Base-by-base conservation (phyloP, 1,140 invertebrate species). In the Diachasma alloeum region DNA sequence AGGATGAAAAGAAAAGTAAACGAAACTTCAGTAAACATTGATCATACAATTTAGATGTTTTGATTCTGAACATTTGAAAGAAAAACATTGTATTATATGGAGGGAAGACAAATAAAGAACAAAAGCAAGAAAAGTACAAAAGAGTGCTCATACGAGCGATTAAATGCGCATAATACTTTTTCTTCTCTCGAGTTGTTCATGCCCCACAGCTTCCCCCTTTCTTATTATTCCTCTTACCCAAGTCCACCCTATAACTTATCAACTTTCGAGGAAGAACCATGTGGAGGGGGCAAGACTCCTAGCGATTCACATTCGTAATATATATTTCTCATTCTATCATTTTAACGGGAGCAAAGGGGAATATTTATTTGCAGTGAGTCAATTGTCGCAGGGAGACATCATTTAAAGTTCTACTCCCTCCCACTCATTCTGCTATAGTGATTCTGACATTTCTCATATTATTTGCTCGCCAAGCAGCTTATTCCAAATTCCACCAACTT, bases 341-440 rank as follows among this genome's bases (percentile, higher is more conserved):
- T 63, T 11, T 4, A 31, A 26, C 4, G 19, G 1, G 24, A 63
- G 13, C 15, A 39, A 53, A 26, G 15, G 36, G 22, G 71, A 48
- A 72, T 76, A 78, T 82, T 79, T 81, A 83, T 82, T 84, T 83
- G 80, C 74, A 76, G 77, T 75, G 78, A 83, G 82, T 79, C 82
- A 83, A 84, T 84, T 83, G 80, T 77, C 75, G 80, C 77, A 75
- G 59, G 63, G 78, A 76, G 78, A 68, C 78, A 81, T 83, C 81
- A 83, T 82, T 83, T 81, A 83, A 83, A 81, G 80, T 80, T 80
- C 79, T 79, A 81, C 81, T 78, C 77, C 66, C 46, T 22, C 4
- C 4, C 22, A 13, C n/a, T n/a, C n/a, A n/a, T n/a, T n/a, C n/a
- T 48, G 4, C 53, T 59, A 4, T 17, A 24, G 10, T 59, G 53